phyloP scores from a whole-genome alignment of 1,140 invertebrate species.

The Drosophila mojavensis region DNA sequence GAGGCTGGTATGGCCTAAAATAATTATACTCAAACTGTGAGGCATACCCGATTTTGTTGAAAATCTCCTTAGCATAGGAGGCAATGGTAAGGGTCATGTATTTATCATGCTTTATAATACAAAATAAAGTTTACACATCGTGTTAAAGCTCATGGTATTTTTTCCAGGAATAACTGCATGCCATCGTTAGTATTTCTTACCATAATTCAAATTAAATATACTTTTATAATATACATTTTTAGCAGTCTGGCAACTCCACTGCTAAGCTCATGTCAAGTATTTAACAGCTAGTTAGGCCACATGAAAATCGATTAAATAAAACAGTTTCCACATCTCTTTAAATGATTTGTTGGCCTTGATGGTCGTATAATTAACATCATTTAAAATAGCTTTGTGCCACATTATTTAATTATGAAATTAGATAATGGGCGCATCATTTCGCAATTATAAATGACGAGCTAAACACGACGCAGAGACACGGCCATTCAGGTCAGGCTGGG shows the following conservation, averaged over 20 bases:
- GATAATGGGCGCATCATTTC: conserved; percentile 64
- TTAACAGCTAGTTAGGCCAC: not conserved
- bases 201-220: too few relatives aligned
- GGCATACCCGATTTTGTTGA: not conserved
- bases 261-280: not conserved
- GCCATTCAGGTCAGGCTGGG: conserved; percentile 16
- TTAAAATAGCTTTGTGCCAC: conserved; percentile 34
- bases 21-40: not conserved
- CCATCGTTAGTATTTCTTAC: too few relatives aligned
- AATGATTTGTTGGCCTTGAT: conserved; percentile 6
- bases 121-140: too few relatives aligned
- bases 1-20: not conserved
- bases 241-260: not conserved
- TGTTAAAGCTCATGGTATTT: too few relatives aligned
- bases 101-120: too few relatives aligned
- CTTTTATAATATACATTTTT: too few relatives aligned
- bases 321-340: not conserved
- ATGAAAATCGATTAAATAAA: not conserved
- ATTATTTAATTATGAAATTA: conserved; percentile 62
- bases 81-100: too few relatives aligned
- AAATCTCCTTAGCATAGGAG: not conserved
- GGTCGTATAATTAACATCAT: not conserved
- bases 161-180: too few relatives aligned
- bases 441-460: conserved; percentile 40
- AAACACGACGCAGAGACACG: not conserved